Evolutionary conservation across 1,140 invertebrate species (phyloP).

Genomic region (Brachionus angularis): DNA sequence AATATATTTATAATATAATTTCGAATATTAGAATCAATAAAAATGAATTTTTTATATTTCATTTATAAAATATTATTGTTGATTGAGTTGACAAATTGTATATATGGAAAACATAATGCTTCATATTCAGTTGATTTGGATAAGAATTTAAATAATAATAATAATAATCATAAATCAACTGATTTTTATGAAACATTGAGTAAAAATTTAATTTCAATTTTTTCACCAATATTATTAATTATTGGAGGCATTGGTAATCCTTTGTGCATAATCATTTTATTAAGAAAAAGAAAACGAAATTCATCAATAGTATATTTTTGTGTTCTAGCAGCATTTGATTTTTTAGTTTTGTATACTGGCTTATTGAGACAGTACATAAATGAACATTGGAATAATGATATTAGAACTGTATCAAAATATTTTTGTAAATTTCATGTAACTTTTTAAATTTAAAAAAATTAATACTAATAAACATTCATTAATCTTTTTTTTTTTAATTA

Average conservation of each 20-base stretch:
- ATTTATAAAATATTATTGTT: no score
- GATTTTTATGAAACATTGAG: neutral
- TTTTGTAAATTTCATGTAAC: slow-evolving; percentile 40
- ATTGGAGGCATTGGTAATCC: slow-evolving; percentile 30
- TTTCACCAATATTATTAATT: slow-evolving; percentile 20
- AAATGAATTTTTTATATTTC: no score
- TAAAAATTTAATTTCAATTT: slow-evolving; percentile 5
- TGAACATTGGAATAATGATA: neutral
- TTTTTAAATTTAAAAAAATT: neutral
- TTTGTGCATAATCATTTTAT: slow-evolving; percentile 11
- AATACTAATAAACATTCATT: neutral
- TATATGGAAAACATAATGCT: no score
- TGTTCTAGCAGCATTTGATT: slow-evolving; percentile 24
- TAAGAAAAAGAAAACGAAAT: slow-evolving; percentile 8
- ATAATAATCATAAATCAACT: neutral
- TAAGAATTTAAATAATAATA: neutral
- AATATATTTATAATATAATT: no score
- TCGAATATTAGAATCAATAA: no score
- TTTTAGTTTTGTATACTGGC: slow-evolving; percentile 33
- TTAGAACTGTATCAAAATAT: neutral
- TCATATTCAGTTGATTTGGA: no score
- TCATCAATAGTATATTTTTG: slow-evolving; percentile 17
- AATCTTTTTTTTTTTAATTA: neutral
- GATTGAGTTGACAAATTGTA: no score
- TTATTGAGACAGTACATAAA: slow-evolving; percentile 6